These are phyloP conservation scores for Ciona savignyi DNA, from an alignment of 23 tunicate genomes.

Conservation along the genomic window DNA sequence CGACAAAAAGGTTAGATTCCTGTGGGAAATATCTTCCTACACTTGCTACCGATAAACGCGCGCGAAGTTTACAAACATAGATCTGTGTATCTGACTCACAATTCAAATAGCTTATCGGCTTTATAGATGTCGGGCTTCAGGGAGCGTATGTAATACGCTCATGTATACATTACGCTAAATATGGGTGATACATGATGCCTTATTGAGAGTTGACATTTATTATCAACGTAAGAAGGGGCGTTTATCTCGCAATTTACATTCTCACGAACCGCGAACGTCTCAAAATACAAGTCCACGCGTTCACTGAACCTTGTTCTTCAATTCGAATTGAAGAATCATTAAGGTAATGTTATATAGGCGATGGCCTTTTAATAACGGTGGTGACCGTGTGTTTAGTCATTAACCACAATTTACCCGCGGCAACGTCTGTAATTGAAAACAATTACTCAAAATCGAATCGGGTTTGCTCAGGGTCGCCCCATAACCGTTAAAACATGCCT, in stretches of 20 bases:
- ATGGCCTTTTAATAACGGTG: not conserved
- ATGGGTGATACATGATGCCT: not conserved
- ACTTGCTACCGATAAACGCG: not conserved
- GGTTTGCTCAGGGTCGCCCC: no score
- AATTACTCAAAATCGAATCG: not conserved
- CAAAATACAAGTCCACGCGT: not conserved
- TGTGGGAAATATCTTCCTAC: not conserved
- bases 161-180: not conserved
- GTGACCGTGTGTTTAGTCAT: not conserved
- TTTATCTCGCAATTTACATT: not conserved
- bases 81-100: not conserved
- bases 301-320: not conserved
- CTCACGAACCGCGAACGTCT: not conserved
- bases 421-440: not conserved
- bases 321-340: not conserved
- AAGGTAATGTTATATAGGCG: no score
- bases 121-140: not conserved
- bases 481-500: no score
- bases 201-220: not conserved
- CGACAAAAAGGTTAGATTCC: not conserved
- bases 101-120: not conserved
- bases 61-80: not conserved
- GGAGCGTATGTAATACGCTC: not conserved
- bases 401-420: slow-evolving; percentile 1
- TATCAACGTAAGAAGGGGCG: not conserved